Percentiles rank a stretch among this genome's conserved stretches.
Conservation (phyloP, 2,113 vertebrate genomes). For the Archocentrus centrarchus region DNA sequence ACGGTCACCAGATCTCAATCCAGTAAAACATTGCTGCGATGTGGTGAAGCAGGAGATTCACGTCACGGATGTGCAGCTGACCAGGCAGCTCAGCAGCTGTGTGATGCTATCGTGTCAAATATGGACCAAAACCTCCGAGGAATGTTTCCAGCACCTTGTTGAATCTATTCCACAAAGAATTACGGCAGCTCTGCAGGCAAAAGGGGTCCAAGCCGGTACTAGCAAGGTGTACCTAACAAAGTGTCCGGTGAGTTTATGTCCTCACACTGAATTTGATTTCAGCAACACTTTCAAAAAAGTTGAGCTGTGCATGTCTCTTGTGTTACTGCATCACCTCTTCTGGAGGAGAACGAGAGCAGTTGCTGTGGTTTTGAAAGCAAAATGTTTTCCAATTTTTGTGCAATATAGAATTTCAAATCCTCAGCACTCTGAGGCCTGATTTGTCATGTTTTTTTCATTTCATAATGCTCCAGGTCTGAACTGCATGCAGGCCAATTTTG, state of each 20-base stretch:
- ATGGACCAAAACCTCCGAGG: not conserved
- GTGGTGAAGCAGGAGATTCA: not conserved
- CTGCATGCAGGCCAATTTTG: not conserved
- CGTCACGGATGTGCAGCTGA: not conserved
- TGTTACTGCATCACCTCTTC: not conserved
- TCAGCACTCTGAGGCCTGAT: not conserved
- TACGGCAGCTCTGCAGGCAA: not conserved
- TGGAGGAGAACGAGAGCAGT: not conserved
- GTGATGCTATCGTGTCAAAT: not conserved
- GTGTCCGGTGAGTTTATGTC: not conserved
- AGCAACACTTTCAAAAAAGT: not conserved
- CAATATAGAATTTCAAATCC: too few relatives aligned
- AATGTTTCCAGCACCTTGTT: not conserved
- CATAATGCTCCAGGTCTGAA: not conserved
- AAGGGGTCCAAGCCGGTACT: not conserved
- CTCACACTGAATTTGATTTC: not conserved
- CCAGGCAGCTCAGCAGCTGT: not conserved
- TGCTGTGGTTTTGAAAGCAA: not conserved
- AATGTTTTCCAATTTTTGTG: too few relatives aligned
- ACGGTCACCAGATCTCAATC: not conserved
- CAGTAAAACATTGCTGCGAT: not conserved
- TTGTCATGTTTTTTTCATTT: not conserved
- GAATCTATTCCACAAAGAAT: not conserved
- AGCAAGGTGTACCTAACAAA: not conserved
- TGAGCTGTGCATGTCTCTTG: not conserved